A percentile compares a stretch with the other conserved stretches of the same genome.
Conservation (phyloP, 2,797 vertebrate species). For the Calcarius lapponicus region DNA sequence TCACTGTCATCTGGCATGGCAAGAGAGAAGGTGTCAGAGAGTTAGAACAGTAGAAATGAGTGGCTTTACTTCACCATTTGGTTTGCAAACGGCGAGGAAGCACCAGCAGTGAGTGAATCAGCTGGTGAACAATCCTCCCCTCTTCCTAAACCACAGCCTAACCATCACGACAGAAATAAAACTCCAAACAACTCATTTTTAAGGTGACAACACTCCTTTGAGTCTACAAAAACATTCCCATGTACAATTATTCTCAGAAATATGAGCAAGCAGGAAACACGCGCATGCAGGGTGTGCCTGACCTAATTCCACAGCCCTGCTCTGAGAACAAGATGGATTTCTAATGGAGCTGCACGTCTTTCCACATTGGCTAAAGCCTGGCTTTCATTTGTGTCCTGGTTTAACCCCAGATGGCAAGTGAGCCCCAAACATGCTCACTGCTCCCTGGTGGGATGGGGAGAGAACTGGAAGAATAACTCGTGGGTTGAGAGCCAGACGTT, state of each 20-base stretch:
- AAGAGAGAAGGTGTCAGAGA: not conserved
- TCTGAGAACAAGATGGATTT: not conserved
- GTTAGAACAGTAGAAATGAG: not conserved
- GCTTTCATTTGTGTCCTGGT: not conserved
- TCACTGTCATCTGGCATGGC: not conserved
- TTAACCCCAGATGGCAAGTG: not conserved
- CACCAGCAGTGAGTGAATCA: not conserved
- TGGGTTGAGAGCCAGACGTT: not conserved
- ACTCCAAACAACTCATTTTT: conserved; percentile 10
- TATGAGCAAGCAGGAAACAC: conserved; percentile 48
- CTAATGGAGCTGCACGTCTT: not conserved
- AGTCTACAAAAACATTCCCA: not conserved
- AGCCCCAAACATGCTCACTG: not conserved
- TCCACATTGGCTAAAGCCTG: not conserved
- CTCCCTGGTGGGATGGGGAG: not conserved
- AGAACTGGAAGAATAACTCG: accelerated
- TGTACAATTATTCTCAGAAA: conserved; percentile 24
- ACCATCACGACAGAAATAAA: not conserved
- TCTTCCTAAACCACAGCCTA: not conserved
- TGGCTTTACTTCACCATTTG: not conserved
- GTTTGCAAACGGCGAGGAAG: not conserved
- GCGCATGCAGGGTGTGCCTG: conserved; percentile 16
- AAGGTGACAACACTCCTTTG: conserved; percentile 38
- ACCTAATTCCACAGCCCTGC: not conserved
- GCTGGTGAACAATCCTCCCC: not conserved